These are phyloP conservation scores for Leptopilina syphax DNA, from an alignment of 2,888 invertebrate genomes.

Conservation along the genomic window DNA sequence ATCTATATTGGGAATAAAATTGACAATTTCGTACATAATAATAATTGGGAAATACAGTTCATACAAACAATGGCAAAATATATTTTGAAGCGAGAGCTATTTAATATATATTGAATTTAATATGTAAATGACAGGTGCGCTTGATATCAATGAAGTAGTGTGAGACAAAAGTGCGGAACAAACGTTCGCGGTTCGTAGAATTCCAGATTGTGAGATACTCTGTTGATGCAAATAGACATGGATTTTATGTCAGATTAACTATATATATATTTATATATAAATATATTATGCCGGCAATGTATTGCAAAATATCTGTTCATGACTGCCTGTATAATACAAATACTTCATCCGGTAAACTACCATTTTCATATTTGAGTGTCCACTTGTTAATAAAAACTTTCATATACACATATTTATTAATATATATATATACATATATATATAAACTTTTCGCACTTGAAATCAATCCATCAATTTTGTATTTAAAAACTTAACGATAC, in stretches of 20 bases:
- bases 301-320: conserved; percentile 24
- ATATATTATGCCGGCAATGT: conserved; percentile 1
- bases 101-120: conserved; percentile 6
- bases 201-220: conserved; percentile 20
- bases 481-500: too few species aligned
- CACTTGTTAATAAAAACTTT: background rate
- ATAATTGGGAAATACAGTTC: background rate
- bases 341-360: conserved; percentile 1
- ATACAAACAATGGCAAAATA: background rate
- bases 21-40: too few species aligned
- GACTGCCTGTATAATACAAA: conserved; percentile 24
- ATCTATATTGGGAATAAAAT: too few species aligned
- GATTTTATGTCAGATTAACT: conserved; percentile 26
- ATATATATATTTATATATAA: too few species aligned
- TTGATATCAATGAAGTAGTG: conserved; percentile 2
- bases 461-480: too few species aligned
- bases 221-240: conserved; percentile 24
- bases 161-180: conserved; percentile 12
- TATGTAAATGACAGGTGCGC: conserved; percentile 17
- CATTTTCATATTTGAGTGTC: conserved; percentile 2
- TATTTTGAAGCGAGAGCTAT: background rate
- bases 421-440: too few species aligned
- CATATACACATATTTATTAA: background rate
- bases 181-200: background rate
- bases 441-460: background rate